phyloP scores from a whole-genome alignment of 2,888 invertebrate species.

The Drosophila pseudotalamancana region DNA sequence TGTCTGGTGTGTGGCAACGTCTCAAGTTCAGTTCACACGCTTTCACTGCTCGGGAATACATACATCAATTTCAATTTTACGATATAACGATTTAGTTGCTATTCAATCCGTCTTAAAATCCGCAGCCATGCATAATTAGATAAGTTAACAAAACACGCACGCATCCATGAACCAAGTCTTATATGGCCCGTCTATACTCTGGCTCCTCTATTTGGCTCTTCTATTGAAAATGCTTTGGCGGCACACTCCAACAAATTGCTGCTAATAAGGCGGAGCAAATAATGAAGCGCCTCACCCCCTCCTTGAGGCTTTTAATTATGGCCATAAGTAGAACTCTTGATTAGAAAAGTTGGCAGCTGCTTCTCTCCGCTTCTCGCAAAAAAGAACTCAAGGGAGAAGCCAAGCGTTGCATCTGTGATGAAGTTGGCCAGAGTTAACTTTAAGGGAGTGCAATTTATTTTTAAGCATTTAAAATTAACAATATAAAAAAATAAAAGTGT shows the following conservation, averaged over 20 bases:
- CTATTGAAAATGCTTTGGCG: slow-evolving; percentile 22
- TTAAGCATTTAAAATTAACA: too few species aligned
- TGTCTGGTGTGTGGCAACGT: slow-evolving; percentile 43
- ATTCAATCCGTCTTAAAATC: slow-evolving; percentile 41
- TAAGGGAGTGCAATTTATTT: background rate
- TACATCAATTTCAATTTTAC: slow-evolving; percentile 60
- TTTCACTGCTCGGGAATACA: slow-evolving; percentile 77
- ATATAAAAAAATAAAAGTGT: too few species aligned
- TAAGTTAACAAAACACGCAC: slow-evolving; percentile 21
- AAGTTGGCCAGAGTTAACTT: background rate
- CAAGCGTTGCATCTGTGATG: too few species aligned
- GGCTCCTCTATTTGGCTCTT: slow-evolving; percentile 5
- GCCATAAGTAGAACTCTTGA: slow-evolving; percentile 57
- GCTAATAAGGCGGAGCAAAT: slow-evolving; percentile 67
- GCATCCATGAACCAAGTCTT: background rate
- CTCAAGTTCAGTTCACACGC: slow-evolving; percentile 84
- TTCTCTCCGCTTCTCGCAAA: slow-evolving; percentile 26
- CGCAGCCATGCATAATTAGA: slow-evolving; percentile 57
- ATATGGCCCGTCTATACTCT: background rate
- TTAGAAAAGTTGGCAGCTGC: slow-evolving; percentile 45
- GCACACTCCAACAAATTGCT: slow-evolving; percentile 68
- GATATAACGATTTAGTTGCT: slow-evolving; percentile 40
- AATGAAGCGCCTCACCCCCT: slow-evolving; percentile 25
- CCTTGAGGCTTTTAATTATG: slow-evolving; percentile 52
- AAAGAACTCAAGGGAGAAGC: slow-evolving; percentile 63